These are phyloP conservation scores for Heliconius nattereri DNA, from an alignment of 1,140 invertebrate species.

Conservation along the genomic window DNA sequence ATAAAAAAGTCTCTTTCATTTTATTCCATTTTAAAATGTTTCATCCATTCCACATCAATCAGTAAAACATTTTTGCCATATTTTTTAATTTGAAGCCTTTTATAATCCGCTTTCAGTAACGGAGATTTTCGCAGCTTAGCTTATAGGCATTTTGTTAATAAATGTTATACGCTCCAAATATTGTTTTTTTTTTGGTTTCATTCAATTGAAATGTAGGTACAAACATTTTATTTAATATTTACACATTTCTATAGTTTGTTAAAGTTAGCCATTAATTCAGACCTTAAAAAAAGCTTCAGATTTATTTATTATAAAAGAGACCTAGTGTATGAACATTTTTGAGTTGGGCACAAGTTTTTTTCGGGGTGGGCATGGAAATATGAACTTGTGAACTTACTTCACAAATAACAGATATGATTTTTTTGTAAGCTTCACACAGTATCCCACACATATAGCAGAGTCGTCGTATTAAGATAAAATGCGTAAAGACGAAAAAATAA, in stretches of 20 bases:
- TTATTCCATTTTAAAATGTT: conserved; percentile 2
- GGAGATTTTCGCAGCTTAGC: conserved; percentile 12
- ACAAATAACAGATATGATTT: too few relatives aligned
- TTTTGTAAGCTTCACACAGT: too few relatives aligned
- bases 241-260: not conserved
- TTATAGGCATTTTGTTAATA: conserved; percentile 9
- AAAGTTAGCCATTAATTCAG: too few relatives aligned
- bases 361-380: too few relatives aligned
- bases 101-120: conserved; percentile 5
- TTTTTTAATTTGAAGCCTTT: not conserved
- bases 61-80: conserved; percentile 4
- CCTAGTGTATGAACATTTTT: too few relatives aligned
- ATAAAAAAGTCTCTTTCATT: not conserved
- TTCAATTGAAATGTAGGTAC: not conserved
- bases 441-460: too few relatives aligned
- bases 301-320: too few relatives aligned
- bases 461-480: too few relatives aligned
- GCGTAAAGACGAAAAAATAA: too few relatives aligned
- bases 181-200: not conserved
- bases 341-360: too few relatives aligned
- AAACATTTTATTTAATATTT: not conserved
- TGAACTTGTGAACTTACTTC: too few relatives aligned
- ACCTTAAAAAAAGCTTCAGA: too few relatives aligned
- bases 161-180: conserved; percentile 5
- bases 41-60: conserved; percentile 11